Conservation (phyloP, 1,140 invertebrate species). For the Parasteatoda tepidariorum region DNA sequence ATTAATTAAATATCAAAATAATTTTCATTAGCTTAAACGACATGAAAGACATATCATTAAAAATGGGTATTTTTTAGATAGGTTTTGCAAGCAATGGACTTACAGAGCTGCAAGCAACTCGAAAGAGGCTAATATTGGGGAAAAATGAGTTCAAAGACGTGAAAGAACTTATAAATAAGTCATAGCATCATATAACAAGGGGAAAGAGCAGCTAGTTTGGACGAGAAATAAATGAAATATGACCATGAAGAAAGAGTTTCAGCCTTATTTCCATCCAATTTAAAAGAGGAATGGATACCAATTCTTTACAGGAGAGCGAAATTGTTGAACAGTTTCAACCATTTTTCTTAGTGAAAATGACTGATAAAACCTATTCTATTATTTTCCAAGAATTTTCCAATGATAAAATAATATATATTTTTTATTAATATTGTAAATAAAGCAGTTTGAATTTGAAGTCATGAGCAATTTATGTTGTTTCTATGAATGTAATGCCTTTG, state of each 20-base stretch:
- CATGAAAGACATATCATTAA: background rate
- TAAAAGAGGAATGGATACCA: background rate
- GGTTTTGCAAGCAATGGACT: background rate
- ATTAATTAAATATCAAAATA: too few species aligned
- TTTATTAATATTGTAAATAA: too few species aligned
- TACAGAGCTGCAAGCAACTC: background rate
- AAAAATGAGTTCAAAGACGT: constrained; percentile 8
- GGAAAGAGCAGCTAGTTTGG: constrained; percentile 36
- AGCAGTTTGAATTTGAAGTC: too few species aligned
- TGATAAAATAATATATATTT: too few species aligned
- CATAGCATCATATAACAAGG: constrained; percentile 19
- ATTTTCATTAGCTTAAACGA: too few species aligned
- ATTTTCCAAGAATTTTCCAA: background rate
- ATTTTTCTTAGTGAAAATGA: background rate
- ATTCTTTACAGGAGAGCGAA: background rate
- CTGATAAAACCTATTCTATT: background rate
- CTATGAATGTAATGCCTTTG: too few species aligned
- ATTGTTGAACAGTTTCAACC: background rate
- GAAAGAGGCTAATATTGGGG: background rate
- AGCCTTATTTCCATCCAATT: constrained; percentile 27
- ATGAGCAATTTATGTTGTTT: too few species aligned
- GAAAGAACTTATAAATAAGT: constrained; percentile 47
- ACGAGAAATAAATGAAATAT: constrained; percentile 40
- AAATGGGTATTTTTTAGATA: background rate
- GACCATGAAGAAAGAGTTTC: constrained; percentile 7